These are phyloP conservation scores for Lepidurus apus DNA, from an alignment of 1,140 invertebrate species.

Conservation along the genomic window DNA sequence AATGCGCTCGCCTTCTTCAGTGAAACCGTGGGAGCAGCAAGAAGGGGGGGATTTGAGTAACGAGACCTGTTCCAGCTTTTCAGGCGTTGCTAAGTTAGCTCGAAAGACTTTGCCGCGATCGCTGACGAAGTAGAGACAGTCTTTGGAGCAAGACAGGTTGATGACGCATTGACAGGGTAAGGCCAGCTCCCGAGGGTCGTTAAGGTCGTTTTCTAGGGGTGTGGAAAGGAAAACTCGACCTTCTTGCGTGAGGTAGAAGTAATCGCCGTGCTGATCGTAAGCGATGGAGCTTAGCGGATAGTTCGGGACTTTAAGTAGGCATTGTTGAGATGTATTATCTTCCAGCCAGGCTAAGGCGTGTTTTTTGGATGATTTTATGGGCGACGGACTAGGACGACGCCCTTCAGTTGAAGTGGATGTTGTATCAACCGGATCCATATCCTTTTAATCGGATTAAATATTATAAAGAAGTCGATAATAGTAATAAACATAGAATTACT, in stretches of 20 bases:
- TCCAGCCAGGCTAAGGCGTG: conserved; percentile 27
- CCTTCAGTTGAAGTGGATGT: neutral
- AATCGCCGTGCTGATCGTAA: neutral
- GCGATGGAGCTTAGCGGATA: conserved; percentile 17
- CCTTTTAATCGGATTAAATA: too few relatives aligned
- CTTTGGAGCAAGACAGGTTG: conserved; percentile 6
- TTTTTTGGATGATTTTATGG: neutral
- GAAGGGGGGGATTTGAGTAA: conserved; percentile 9
- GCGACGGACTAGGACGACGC: conserved; percentile 11
- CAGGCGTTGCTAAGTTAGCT: conserved; percentile 14
- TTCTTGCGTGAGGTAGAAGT: conserved; percentile 31
- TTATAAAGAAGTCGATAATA: too few relatives aligned
- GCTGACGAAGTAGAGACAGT: conserved; percentile 26
- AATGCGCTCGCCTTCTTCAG: conserved; percentile 25
- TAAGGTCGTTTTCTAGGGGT: conserved; percentile 23
- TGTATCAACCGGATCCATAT: conserved; percentile 8
- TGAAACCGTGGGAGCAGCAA: conserved; percentile 28
- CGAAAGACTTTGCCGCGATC: conserved; percentile 27
- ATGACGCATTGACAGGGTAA: conserved; percentile 31
- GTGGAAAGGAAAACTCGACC: conserved; percentile 30
- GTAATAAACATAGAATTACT: too few relatives aligned
- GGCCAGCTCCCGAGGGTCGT: conserved; percentile 27
- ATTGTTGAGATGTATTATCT: neutral
- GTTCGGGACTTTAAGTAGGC: neutral
- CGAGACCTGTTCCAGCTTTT: conserved; percentile 28